These are phyloP conservation scores for Halisarca cf. caerulea DNA, from an alignment of 37 sponge, comb jelly and placozoan species.

Conservation along the genomic window DNA sequence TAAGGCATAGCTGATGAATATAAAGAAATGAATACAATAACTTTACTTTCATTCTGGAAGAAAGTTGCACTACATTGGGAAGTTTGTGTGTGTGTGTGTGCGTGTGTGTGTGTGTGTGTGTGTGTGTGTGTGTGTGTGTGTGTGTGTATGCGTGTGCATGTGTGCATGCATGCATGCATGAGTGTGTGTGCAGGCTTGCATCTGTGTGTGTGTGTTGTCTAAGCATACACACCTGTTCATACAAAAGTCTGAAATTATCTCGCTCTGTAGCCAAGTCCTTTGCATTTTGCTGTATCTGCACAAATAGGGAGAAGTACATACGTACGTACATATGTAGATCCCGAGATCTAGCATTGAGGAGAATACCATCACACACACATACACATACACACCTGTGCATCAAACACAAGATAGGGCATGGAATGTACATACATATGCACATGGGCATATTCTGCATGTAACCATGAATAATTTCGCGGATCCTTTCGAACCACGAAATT, in stretches of 20 bases:
- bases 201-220: neutral
- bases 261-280: constrained; percentile 81
- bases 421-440: neutral
- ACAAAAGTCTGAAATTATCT: constrained; percentile 90
- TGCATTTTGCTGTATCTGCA: constrained; percentile 75
- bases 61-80: too few relatives aligned
- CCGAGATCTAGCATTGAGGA: too few relatives aligned
- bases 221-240: constrained; percentile 76
- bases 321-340: neutral
- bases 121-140: too few relatives aligned
- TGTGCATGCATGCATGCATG: neutral
- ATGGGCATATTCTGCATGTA: too few relatives aligned
- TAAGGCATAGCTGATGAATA: too few relatives aligned
- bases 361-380: constrained; percentile 16
- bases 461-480: too few relatives aligned
- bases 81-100: too few relatives aligned
- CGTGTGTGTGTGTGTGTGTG: too few relatives aligned
- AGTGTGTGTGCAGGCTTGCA: neutral
- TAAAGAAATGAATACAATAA: too few relatives aligned
- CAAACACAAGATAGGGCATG: neutral
- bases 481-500: too few relatives aligned
- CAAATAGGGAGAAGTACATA: neutral
- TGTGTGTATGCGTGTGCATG: too few relatives aligned
- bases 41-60: too few relatives aligned
- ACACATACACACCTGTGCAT: neutral